Conservation (phyloP, 2,888 invertebrate genomes). For the Nemapogon koenigi region DNA sequence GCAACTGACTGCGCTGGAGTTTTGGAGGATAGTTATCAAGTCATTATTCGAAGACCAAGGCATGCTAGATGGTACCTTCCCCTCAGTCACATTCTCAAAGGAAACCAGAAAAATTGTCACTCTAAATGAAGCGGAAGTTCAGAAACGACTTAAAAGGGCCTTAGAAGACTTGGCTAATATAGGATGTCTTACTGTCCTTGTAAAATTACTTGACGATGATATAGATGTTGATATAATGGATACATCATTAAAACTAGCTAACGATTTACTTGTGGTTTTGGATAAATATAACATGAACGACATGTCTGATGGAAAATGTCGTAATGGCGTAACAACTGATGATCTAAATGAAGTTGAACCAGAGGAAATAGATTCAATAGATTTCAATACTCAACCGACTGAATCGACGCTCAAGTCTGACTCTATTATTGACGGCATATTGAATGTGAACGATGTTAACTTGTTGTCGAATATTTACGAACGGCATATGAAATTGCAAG, state of each 20-base stretch:
- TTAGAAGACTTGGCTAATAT: slow-evolving; percentile 71
- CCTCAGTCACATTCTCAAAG: slow-evolving; percentile 79
- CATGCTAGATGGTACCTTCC: slow-evolving; percentile 84
- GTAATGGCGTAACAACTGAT: slow-evolving; percentile 5
- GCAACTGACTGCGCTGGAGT: slow-evolving; percentile 72
- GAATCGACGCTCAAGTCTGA: slow-evolving; percentile 31
- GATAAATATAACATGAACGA: slow-evolving; percentile 57
- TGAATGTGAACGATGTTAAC: slow-evolving; percentile 68
- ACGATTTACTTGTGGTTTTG: slow-evolving; percentile 58
- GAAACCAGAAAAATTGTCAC: slow-evolving; percentile 80
- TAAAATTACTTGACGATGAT: slow-evolving; percentile 71
- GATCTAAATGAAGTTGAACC: slow-evolving; percentile 18
- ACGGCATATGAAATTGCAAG: slow-evolving; percentile 43
- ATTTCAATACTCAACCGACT: background rate
- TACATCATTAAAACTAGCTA: slow-evolving; percentile 61
- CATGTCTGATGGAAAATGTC: slow-evolving; percentile 17
- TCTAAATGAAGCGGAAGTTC: slow-evolving; percentile 71
- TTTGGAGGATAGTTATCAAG: slow-evolving; percentile 74
- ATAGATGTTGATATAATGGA: slow-evolving; percentile 76
- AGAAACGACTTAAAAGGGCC: slow-evolving; percentile 68
- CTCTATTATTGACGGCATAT: slow-evolving; percentile 70
- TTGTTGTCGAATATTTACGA: slow-evolving; percentile 68
- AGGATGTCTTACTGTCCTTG: slow-evolving; percentile 74
- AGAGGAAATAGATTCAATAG: slow-evolving; percentile 14
- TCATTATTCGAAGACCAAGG: slow-evolving; percentile 75